Evolutionary conservation across 2,797 vertebrate species (phyloP), one percentile per base, ranked within the genome.

Genomic region (Oreochromis mossambicus): DNA sequence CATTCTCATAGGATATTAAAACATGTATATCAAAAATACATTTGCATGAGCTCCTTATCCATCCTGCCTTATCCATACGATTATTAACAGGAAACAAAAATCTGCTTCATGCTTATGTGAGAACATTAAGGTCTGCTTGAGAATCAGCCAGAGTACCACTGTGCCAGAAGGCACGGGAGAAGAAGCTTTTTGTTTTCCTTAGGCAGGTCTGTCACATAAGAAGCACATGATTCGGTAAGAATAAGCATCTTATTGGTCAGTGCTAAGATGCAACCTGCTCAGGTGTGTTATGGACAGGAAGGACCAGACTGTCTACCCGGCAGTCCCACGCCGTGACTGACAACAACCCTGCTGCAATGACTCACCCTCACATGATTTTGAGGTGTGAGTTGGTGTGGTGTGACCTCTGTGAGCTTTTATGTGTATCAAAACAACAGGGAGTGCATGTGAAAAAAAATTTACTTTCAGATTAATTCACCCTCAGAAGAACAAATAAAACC

Each of bases 291-390:
- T 4, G 54, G 89, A 94, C 94, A 88, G 81, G 94, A 89, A 89
- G 79, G 92, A 96, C 95, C 91, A 80, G 94, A 88, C 91, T 77
- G 66, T 95, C 93, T 68, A 88, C 89, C 81, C 50, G 12, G 8
- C 4, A 29, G 24, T 38, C 21, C 68, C 61, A 29, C 19, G 32
- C 24, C 15, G 63, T 87, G 66, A 90, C 82, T 93, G 61, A 92
- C 48, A 85, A 87, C 70, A 88, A 41, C 41, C 48, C 66, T 75
- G 3, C 19, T 13, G 12, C 11, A 2, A 12, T 90, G 85, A 88
- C 77, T 90, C 92, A 89, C 52, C 36, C 26, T 91, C 89, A 91
- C 78, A 80, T 92, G 87, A 90, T 24, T 34, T 17, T 70, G 17
- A 50, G 68, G 15, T 36, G 41, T 54, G 43, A 13, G 7, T 34